A percentile compares a stretch with the other conserved stretches of the same genome.
Evolutionary conservation across 2,888 invertebrate species (phyloP).

Genomic region (Ptychoptera contaminata): DNA sequence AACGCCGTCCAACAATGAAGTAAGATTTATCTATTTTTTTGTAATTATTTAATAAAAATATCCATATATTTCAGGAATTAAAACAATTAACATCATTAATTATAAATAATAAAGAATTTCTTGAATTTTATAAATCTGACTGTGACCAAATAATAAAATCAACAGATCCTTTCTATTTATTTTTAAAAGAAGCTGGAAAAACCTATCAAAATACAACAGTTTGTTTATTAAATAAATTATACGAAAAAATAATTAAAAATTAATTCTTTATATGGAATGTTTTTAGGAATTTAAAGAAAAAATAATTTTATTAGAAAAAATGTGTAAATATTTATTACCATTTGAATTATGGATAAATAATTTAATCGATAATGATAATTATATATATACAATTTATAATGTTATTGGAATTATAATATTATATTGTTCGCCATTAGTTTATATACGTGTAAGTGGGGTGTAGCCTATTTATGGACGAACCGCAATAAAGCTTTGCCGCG

Average conservation of each 20-base stretch:
- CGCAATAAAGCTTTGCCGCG: too few species aligned
- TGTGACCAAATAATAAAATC: slow-evolving; percentile 16
- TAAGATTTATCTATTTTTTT: slow-evolving; percentile 3
- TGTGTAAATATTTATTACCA: slow-evolving; percentile 22
- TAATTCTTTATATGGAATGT: background rate
- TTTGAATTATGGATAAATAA: slow-evolving; percentile 27
- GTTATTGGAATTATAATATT: slow-evolving; percentile 28
- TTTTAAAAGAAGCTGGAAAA: slow-evolving; percentile 23
- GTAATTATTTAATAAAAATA: background rate
- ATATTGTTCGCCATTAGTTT: slow-evolving; percentile 25
- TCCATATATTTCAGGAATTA: slow-evolving; percentile 14
- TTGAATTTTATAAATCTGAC: slow-evolving; percentile 15
- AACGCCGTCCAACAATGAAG: slow-evolving; percentile 21
- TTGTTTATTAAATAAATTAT: slow-evolving; percentile 5
- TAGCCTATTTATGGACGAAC: too few species aligned
- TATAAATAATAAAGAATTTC: slow-evolving; percentile 19
- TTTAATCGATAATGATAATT: slow-evolving; percentile 20
- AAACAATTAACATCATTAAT: slow-evolving; percentile 18
- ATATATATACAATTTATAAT: slow-evolving; percentile 24
- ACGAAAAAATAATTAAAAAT: background rate
- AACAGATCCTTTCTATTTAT: slow-evolving; percentile 26
- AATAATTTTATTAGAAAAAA: slow-evolving; percentile 20
- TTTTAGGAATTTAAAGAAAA: slow-evolving; percentile 15
- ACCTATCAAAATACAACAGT: slow-evolving; percentile 9
- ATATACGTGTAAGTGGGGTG: slow-evolving; percentile 17